Base-by-base conservation (phyloP, 2,797 vertebrate species). In the Propithecus perrieri region DNA sequence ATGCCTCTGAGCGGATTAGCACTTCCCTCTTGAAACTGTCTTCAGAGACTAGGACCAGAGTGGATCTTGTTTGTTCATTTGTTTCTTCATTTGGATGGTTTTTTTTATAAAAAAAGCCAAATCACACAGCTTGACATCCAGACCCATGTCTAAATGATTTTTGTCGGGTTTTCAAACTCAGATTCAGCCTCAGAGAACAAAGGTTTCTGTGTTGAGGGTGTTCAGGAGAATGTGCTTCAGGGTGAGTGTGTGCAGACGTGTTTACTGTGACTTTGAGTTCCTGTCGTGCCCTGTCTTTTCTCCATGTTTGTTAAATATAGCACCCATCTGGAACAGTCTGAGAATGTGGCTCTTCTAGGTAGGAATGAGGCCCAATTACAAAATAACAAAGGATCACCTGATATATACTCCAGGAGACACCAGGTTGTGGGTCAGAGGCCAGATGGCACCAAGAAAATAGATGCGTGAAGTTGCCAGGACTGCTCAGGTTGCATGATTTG, bases 271-370 rank as follows among this genome's bases (percentile, higher is more conserved):
- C 69, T 94, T 57, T 33, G 63, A 48, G 4, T 46, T 90, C 30
- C n/a, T 61, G 33, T 78, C 53, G n/a, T 48, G 9, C 35, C 61
- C 22, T n/a, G 33, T 85, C 20, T 81, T 84, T 71, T 94, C 89
- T 91, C 11, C 5, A 69, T 63, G 74, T 86, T 93, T 20, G 53
- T 88, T 74, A 91, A 80, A 90, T 80, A 92, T 30, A 95, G 12
- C n/a, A 41, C 26, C 33, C 8, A 65, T 88, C 57, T 88, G 59
- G 53, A 91, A 65, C 65, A 71, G 74, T 85, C 93, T 80, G 90
- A 75, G 35, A 92, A 94, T 48, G 43, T 83, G 63, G 24, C 72
- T 92, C 38, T 92, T 92, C 79, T 83, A 88, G 75, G 84, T 89
- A 90, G 22, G 8, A 0, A 57, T 48, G 67, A 38, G 71, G 22